Evolutionary conservation across 2,888 invertebrate species (phyloP), one percentile per base, ranked within the genome.

Genomic region (Falcaria lacertinaria): DNA sequence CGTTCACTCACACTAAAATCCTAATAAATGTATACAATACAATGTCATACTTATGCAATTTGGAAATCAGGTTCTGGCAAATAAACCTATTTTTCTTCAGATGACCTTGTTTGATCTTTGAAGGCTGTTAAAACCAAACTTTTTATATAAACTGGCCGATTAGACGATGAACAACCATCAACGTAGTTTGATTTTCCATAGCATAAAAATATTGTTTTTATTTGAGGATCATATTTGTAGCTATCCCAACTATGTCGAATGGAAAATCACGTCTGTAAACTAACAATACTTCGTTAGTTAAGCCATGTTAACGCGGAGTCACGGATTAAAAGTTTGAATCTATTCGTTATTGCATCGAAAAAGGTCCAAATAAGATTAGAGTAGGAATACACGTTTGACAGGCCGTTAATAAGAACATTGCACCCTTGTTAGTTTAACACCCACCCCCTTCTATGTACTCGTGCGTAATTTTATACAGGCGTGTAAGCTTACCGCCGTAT

Each of bases 401-500:
- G 78, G 68, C 66, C 76, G 80, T 84, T 86, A 86, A 86, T 87
- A 84, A 83, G 77, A 74, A 72, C 65, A 60, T 72, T 72, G 69
- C 83, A 73, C 86, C 84, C 86, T 74, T 80, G 82, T 83, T 86
- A 79, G 78, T 82, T 80, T 76, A 69, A 74, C 80, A 77, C 80
- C 69, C 69, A 71, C 79, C 82, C n/a, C 81, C 68, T 63, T 52
- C 14, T 37, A 8, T 15, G 28, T 28, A 11, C 28, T 28, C 28
- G 11, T 42, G 41, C 69, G 62, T 74, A 76, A 76, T 74, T 69
- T 66, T 62, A 64, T 67, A 67, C 68, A 65, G 57, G 69, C 70
- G 69, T 71, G 71, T 69, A 76, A 79, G 74, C 73, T 63, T 56
- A 60, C 69, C 67, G 57, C 60, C 60, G 52, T 56, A 59, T 50